Conservation (phyloP, 2,797 vertebrate genomes). For the Phataginus tetradactyla region DNA sequence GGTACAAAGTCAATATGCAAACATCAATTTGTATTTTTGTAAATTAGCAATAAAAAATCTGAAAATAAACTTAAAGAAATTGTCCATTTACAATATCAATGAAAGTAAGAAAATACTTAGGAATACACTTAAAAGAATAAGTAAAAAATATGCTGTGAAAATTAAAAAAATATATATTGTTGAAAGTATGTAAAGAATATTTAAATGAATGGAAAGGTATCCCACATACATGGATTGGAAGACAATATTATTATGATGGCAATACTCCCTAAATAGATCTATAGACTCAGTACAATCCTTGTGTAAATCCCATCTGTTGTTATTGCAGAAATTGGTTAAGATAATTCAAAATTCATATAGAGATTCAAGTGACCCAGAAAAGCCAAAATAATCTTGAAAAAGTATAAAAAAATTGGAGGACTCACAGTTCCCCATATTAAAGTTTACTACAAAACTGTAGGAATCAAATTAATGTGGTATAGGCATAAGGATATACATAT, state of each 20-base stretch:
- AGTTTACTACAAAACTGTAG: not conserved
- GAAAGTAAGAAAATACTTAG: not conserved
- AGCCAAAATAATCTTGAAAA: not conserved
- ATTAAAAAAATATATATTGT: not conserved
- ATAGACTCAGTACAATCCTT: not conserved
- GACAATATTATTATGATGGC: not conserved
- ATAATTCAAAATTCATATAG: not conserved
- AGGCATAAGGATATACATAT: not conserved
- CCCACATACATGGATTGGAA: not conserved
- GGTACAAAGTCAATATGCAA: not conserved
- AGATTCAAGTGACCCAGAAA: not conserved
- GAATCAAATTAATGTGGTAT: not conserved
- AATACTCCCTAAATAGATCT: not conserved
- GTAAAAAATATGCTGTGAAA: not conserved
- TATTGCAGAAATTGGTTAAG: not conserved
- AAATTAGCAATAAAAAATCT: not conserved
- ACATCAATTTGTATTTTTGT: not conserved
- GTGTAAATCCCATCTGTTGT: not conserved
- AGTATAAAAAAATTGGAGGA: not conserved
- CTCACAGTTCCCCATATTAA: not conserved
- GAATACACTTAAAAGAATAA: not conserved
- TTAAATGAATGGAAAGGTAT: not conserved
- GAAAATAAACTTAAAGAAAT: not conserved
- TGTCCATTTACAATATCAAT: not conserved
- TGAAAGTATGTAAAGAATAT: not conserved